Evolutionary conservation across 92 coral and sea anemone genomes (phyloP).

Genomic region (Nematostella vectensis): DNA sequence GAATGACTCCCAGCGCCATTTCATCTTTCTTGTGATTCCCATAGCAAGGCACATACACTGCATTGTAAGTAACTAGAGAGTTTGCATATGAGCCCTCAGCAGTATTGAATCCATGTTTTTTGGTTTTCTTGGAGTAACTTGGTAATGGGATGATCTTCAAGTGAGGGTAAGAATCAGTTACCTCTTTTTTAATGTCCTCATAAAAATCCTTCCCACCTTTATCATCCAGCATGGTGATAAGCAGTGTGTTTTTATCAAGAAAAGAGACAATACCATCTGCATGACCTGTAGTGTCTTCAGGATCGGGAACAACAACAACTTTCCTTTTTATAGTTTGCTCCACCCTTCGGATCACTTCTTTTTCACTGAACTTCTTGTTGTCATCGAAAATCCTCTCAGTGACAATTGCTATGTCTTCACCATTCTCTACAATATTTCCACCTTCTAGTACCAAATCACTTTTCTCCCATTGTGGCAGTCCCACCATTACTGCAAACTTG

Average conservation of each 20-base stretch:
- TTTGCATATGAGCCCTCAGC: constrained; percentile 51
- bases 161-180: constrained; percentile 16
- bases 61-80: constrained; percentile 39
- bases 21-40: constrained; percentile 26
- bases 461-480: constrained; percentile 21
- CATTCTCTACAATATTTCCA: constrained; percentile 49
- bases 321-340: constrained; percentile 35
- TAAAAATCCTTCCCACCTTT: constrained; percentile 31
- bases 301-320: constrained; percentile 32
- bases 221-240: constrained; percentile 26
- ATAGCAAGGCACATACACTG: constrained; percentile 45
- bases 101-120: constrained; percentile 25
- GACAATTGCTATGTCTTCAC: constrained; percentile 36
- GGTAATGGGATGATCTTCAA: constrained; percentile 39
- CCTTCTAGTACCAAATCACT: constrained; percentile 39
- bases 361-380: constrained; percentile 25
- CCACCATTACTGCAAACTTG: constrained; percentile 24
- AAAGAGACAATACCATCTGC: constrained; percentile 54
- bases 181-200: constrained; percentile 22
- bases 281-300: constrained; percentile 53
- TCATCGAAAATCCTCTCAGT: constrained; percentile 40
- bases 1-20: constrained; percentile 25
- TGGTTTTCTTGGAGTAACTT: constrained; percentile 32
- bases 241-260: constrained; percentile 29
- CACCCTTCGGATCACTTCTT: constrained; percentile 13